phyloP scores from a whole-genome alignment of 2,888 invertebrate genomes.

The Brenthis ino region DNA sequence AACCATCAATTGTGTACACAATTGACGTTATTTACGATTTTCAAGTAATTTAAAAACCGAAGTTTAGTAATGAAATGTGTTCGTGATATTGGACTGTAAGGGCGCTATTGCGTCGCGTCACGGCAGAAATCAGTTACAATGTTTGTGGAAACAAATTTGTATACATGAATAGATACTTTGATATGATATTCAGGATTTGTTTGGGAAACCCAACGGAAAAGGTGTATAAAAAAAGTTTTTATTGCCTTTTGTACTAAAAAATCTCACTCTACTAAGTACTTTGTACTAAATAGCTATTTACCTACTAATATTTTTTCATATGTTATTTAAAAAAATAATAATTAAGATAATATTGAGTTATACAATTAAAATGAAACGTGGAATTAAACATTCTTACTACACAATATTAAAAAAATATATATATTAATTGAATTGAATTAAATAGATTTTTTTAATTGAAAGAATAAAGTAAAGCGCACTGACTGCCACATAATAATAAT shows the following conservation, averaged over 20 bases:
- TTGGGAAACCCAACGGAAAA: neutral
- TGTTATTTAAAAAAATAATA: too few species aligned
- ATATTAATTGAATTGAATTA: too few species aligned
- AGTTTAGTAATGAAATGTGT: conserved; percentile 12
- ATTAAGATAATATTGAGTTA: too few species aligned
- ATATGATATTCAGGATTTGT: neutral
- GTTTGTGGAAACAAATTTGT: conserved; percentile 26
- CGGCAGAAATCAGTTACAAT: conserved; percentile 45
- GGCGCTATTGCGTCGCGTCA: conserved; percentile 40
- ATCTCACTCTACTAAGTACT: too few species aligned
- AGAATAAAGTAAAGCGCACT: too few species aligned
- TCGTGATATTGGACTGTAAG: conserved; percentile 41
- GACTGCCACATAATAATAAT: too few species aligned
- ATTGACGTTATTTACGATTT: conserved; percentile 7
- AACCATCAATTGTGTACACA: neutral
- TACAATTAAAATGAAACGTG: too few species aligned
- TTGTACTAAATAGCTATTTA: too few species aligned
- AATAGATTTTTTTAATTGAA: too few species aligned
- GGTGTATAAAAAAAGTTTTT: neutral
- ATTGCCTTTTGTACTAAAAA: neutral
- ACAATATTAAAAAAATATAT: too few species aligned
- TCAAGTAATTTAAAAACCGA: neutral
- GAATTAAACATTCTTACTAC: too few species aligned
- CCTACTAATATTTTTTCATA: too few species aligned
- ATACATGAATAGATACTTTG: neutral